Evolutionary conservation across 2,888 invertebrate species (phyloP).

Genomic region (Drosophila paracracens): DNA sequence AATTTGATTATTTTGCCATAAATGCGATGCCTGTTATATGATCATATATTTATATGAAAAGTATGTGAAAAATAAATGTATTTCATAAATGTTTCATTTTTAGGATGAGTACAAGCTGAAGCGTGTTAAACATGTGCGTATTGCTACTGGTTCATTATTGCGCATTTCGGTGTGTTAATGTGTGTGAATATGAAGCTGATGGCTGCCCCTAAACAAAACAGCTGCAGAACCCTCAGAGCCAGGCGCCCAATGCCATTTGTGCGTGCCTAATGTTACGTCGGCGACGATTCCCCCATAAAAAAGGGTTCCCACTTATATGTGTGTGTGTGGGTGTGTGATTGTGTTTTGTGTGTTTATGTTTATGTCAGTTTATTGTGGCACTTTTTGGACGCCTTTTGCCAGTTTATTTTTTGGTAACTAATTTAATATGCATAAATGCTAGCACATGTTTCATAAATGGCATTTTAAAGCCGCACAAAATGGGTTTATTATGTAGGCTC

Average conservation of each 20-base stretch:
- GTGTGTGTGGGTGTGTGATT: slow-evolving; percentile 1
- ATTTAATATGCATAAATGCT: slow-evolving; percentile 79
- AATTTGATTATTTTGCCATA: slow-evolving; percentile 13
- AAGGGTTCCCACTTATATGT: slow-evolving; percentile 68
- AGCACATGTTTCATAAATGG: slow-evolving; percentile 81
- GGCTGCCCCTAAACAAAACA: slow-evolving; percentile 35
- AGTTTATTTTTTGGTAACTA: slow-evolving; percentile 72
- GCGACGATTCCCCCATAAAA: slow-evolving; percentile 65
- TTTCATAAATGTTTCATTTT: slow-evolving; percentile 15
- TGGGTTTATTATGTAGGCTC: slow-evolving; percentile 73
- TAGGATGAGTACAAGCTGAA: slow-evolving; percentile 3
- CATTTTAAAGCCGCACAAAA: slow-evolving; percentile 77
- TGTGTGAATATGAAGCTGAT: slow-evolving; percentile 59
- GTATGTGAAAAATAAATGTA: slow-evolving; percentile 19
- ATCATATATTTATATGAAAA: neutral
- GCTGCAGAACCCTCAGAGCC: slow-evolving; percentile 38
- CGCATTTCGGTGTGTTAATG: slow-evolving; percentile 53
- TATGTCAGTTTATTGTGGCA: slow-evolving; percentile 63
- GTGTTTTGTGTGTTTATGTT: slow-evolving; percentile 36
- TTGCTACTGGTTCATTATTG: slow-evolving; percentile 48
- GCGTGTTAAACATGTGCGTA: slow-evolving; percentile 19
- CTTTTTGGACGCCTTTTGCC: slow-evolving; percentile 61
- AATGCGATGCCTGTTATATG: slow-evolving; percentile 18
- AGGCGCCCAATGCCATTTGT: slow-evolving; percentile 58
- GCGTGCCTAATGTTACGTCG: slow-evolving; percentile 59